Conservation (phyloP, 2,888 invertebrate genomes). For the Sycophila texana region DNA sequence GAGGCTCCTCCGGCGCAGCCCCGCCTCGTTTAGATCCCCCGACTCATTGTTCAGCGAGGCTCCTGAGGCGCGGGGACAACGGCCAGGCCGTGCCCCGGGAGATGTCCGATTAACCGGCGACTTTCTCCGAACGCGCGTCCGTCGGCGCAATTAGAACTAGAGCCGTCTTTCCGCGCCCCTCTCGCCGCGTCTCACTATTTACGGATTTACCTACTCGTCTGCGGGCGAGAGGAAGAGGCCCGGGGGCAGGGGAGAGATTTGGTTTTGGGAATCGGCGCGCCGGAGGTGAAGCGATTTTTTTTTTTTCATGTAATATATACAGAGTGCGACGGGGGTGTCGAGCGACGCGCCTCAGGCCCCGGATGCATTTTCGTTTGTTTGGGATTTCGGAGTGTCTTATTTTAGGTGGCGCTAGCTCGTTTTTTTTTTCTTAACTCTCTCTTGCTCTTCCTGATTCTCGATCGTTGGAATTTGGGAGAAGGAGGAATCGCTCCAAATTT, state of each 20-base stretch:
- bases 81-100: neutral
- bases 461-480: no score
- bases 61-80: neutral
- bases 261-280: neutral
- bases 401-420: no score
- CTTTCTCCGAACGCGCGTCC: constrained; percentile 24
- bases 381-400: neutral
- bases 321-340: neutral
- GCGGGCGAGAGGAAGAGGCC: no score
- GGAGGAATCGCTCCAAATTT: no score
- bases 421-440: no score
- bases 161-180: constrained; percentile 21
- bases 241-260: no score
- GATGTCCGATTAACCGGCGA: neutral
- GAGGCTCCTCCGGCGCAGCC: constrained; percentile 10
- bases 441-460: no score
- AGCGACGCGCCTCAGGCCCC: neutral
- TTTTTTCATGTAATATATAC: neutral
- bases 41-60: constrained; percentile 42
- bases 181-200: constrained; percentile 39
- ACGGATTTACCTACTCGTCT: constrained; percentile 30
- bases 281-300: constrained; percentile 12
- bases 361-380: neutral
- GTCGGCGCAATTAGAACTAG: constrained; percentile 48
- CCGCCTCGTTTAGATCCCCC: constrained; percentile 40